Evolutionary conservation across 2,888 invertebrate species (phyloP), one percentile per base, ranked within the genome.

Genomic region (Apotomis betuletana): DNA sequence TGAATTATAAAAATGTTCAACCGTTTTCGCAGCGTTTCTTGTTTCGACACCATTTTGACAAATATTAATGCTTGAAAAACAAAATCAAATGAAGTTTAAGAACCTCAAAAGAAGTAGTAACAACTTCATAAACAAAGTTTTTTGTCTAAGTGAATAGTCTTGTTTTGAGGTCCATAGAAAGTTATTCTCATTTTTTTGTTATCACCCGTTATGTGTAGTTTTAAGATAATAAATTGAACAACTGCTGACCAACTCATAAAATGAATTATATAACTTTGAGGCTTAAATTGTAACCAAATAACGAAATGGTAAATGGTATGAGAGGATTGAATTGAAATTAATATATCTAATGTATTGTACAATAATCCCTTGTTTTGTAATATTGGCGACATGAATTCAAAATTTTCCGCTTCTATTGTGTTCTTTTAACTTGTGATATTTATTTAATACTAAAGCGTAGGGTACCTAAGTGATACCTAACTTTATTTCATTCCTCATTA

Each of bases 371-470:
- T 49, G 49, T 49, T 41, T 41, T 49, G 9, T 49, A 9, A 5
- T 36, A 15, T 46, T 58, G 55, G 55, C n/a, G 9, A 36, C 15
- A 58, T 67, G 57, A 13, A 58, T 58, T 51, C 6, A 4, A 58
- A 49, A 67, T 68, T 70, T 62, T 69, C 73, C 77, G 74, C 79
- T 77, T 81, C 80, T 81, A 79, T 81, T 78, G 76, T 79, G 76
- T 83, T 70, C 68, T 75, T 83, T 79, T 79, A 77, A 84, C 81
- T 84, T 87, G 88, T 88, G 88, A 87, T 88, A 87, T 79, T 78
- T 78, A 83, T 82, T 82, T 79, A 79, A 80, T 85, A 79, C 76
- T 83, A 73, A 54, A 55, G 62, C 60, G 36, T 69, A 68, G 46
- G 59, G 44, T 68, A 62, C 49, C 57, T 41, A 2, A 27, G 27